A percentile compares a stretch with the other conserved stretches of the same genome.
Conservation (phyloP, 1,140 invertebrate species). For the Gryllus bimaculatus region DNA sequence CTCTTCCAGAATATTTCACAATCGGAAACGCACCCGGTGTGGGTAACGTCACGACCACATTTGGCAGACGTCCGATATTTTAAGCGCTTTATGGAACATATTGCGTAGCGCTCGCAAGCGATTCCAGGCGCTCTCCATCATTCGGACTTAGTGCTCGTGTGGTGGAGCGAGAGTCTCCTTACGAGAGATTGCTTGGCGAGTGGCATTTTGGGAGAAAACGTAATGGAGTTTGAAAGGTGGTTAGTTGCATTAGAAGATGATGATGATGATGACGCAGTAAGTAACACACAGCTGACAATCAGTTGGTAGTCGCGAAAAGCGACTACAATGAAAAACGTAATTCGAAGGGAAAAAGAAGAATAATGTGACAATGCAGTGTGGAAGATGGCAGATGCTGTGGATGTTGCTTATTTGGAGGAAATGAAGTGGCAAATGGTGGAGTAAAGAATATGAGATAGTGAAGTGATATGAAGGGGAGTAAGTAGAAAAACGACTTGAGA, state of each 20-base stretch:
- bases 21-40: not conserved
- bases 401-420: not conserved
- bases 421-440: no score
- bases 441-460: no score
- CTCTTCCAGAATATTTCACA: slow-evolving; percentile 1
- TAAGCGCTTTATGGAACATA: not conserved
- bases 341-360: no score
- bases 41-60: not conserved
- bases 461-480: no score
- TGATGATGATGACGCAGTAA: no score
- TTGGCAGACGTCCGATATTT: not conserved
- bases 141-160: not conserved
- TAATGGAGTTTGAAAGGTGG: no score
- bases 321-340: no score
- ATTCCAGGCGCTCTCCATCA: not conserved
- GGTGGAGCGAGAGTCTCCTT: not conserved
- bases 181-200: not conserved
- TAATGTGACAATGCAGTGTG: not conserved
- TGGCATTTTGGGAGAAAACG: not conserved
- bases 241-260: no score
- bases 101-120: not conserved
- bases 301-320: no score
- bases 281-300: no score
- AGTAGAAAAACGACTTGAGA: no score
- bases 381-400: not conserved